Evolutionary conservation across 2,113 vertebrate genomes (phyloP).

Genomic region (Callospermophilus lateralis): DNA sequence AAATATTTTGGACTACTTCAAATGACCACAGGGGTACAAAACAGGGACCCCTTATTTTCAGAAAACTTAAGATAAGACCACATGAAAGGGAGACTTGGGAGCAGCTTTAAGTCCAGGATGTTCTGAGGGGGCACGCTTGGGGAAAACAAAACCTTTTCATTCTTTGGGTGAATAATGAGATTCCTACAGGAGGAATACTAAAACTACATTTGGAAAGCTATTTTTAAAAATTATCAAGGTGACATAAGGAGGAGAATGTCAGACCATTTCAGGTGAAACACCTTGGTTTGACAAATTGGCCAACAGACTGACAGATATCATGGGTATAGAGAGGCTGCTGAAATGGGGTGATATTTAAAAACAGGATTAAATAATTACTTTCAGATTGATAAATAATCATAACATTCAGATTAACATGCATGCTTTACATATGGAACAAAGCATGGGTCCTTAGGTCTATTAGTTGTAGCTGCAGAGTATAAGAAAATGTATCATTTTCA

Average conservation of each 20-base stretch:
- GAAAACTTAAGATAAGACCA: constrained; percentile 15
- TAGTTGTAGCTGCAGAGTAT: neutral
- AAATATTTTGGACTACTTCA: constrained; percentile 43
- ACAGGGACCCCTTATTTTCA: constrained; percentile 38
- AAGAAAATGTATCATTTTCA: neutral
- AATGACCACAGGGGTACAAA: constrained; percentile 35
- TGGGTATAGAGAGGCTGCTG: neutral
- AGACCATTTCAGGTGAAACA: constrained; percentile 15
- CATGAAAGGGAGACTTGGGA: constrained; percentile 58
- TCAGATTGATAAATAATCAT: neutral
- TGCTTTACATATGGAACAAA: neutral
- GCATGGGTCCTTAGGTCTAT: neutral
- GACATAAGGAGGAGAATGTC: neutral
- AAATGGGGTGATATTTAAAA: constrained; percentile 23
- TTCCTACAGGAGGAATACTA: neutral
- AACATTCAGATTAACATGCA: neutral
- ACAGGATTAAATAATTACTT: neutral
- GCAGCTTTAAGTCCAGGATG: neutral
- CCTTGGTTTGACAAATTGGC: neutral
- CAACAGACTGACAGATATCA: neutral
- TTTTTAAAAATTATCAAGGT: constrained; percentile 7
- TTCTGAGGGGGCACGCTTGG: neutral
- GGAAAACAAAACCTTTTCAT: constrained; percentile 61
- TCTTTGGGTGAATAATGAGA: constrained; percentile 45
- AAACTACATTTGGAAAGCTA: constrained; percentile 52